Percentiles rank a stretch among this genome's conserved stretches.
Evolutionary conservation across 2,113 vertebrate species (phyloP).

Genomic region (Noctilio leporinus): DNA sequence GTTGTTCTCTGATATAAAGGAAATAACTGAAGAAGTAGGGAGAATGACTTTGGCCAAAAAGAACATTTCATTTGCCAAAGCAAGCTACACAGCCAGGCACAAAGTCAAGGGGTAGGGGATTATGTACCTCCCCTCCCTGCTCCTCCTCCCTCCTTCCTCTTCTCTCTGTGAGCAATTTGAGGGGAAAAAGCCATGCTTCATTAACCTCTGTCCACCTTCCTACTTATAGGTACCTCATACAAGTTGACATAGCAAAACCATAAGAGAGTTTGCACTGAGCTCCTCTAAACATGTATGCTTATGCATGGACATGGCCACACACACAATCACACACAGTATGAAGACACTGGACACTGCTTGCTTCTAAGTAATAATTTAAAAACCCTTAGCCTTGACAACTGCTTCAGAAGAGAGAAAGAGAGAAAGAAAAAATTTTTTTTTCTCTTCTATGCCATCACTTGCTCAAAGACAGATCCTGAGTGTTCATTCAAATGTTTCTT

Average conservation of each 20-base stretch:
- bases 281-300: neutral
- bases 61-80: neutral
- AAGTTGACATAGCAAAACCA: neutral
- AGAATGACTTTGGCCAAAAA: neutral
- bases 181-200: neutral
- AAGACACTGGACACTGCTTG: neutral
- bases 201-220: neutral
- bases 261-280: neutral
- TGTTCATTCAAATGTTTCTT: conserved; percentile 71
- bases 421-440: neutral
- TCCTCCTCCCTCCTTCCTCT: no score
- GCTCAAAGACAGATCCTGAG: conserved; percentile 47
- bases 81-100: neutral
- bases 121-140: no score
- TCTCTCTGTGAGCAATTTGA: neutral
- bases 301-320: no score
- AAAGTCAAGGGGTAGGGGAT: neutral
- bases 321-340: rapidly evolving
- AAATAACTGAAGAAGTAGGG: conserved; percentile 17
- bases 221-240: neutral
- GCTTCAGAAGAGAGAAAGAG: conserved; percentile 20
- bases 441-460: conserved; percentile 69
- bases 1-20: conserved; percentile 52
- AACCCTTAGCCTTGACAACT: neutral
- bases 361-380: neutral